Percentiles rank a stretch among this genome's conserved stretches.
phyloP scores from a whole-genome alignment of 2,888 invertebrate species.

The Drosophila birchii region DNA sequence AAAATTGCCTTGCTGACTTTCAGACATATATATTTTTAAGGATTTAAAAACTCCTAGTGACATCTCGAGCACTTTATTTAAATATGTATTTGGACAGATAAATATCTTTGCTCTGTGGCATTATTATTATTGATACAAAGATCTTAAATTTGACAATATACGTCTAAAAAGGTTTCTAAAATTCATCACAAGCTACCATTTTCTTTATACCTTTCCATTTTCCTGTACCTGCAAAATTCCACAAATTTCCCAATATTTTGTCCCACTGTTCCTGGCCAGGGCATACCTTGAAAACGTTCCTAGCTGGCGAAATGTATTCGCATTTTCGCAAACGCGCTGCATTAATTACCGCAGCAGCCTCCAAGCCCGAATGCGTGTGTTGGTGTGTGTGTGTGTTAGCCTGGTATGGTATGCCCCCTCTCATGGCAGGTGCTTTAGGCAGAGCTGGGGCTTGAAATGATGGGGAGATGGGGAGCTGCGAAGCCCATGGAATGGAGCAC shows the following conservation, averaged over 20 bases:
- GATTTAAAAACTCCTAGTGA: no score
- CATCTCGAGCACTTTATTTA: no score
- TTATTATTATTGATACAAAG: no score
- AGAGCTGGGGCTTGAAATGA: slow-evolving; percentile 33
- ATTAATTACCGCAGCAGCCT: slow-evolving; percentile 79
- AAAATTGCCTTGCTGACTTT: no score
- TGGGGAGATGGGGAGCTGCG: not conserved
- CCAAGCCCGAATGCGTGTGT: slow-evolving; percentile 33
- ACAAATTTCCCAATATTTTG: not conserved
- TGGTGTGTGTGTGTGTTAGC: slow-evolving; percentile 44
- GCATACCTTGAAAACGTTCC: slow-evolving; percentile 52
- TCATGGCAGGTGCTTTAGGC: slow-evolving; percentile 69
- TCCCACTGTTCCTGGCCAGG: slow-evolving; percentile 30
- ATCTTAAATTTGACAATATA: no score
- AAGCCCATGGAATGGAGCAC: slow-evolving; percentile 42
- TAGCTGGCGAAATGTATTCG: slow-evolving; percentile 76
- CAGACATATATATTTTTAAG: no score
- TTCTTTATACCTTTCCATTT: not conserved
- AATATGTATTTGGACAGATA: no score
- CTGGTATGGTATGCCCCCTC: not conserved
- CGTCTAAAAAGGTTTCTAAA: no score
- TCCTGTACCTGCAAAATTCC: not conserved
- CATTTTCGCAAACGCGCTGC: slow-evolving; percentile 81
- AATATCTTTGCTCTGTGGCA: no score
- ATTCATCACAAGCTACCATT: no score